Conservation (phyloP, 2,888 invertebrate species). For the Lasiommata megera region DNA sequence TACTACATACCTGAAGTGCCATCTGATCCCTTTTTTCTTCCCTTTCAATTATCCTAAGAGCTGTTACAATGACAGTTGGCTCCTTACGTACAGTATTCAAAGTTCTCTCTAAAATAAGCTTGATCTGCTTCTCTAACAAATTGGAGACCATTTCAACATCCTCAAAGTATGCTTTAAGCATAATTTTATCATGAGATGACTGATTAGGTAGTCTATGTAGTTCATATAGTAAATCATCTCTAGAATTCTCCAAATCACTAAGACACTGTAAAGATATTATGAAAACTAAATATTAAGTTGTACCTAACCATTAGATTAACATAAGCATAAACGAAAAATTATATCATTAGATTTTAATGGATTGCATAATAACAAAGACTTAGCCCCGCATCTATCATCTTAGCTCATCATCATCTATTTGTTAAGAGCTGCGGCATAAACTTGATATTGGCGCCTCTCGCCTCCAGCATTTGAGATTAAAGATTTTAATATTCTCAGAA, state of each 20-base stretch:
- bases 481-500: no score
- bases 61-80: slow-evolving; percentile 97
- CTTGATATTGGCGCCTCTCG: no score
- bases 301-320: no score
- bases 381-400: no score
- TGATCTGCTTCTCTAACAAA: slow-evolving; percentile 94
- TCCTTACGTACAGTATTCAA: slow-evolving; percentile 97
- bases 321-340: no score
- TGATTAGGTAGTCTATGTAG: slow-evolving; percentile 96
- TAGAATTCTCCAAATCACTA: slow-evolving; percentile 96
- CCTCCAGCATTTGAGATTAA: no score
- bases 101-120: slow-evolving; percentile 93
- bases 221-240: slow-evolving; percentile 97
- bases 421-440: no score
- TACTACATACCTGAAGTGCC: slow-evolving; percentile 82
- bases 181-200: slow-evolving; percentile 93
- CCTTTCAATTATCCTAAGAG: slow-evolving; percentile 96
- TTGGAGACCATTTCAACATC: slow-evolving; percentile 96
- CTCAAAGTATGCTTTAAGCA: slow-evolving; percentile 97
- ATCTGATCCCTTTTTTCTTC: slow-evolving; percentile 97
- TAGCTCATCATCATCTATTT: no score
- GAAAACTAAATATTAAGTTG: background rate
- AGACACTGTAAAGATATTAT: slow-evolving; percentile 85
- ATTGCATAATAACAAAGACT: no score
- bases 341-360: no score